Base-by-base conservation (phyloP, 2,113 vertebrate genomes). In the Struthio camelus region DNA sequence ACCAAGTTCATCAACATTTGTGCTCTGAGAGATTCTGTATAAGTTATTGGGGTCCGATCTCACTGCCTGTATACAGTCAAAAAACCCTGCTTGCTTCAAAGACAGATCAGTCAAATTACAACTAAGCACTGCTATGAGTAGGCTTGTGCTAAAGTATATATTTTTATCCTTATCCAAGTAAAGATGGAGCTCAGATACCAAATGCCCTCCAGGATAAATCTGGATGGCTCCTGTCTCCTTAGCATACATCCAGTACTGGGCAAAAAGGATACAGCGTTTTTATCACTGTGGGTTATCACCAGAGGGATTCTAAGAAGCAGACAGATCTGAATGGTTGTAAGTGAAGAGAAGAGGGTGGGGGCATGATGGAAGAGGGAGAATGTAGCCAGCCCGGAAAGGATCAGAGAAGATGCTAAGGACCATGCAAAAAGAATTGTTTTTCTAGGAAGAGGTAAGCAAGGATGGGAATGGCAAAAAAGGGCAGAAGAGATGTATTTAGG, bases 371-470 rank as follows among this genome's bases (percentile, higher is more conserved):
- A 66, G 14, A 89, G 22, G 40, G 38, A 38, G 25, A 34, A 77
- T 15, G 14, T 40, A 48, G 3, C 7, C 20, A 53, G 11, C 14
- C 28, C 56, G 14, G n/a, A 56, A 94, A 50, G n/a, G 44, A 84
- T 50, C 20, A 69, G 14, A 48, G 46, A 69, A 66, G 40, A 13
- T 64, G n/a, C 32, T 44, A 73, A 30, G 27, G 19, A 51, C 27
- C 0, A 1, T 10, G 54, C 11, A 71, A 81, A 77, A 22, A 3
- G 4, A 53, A 5, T 6, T 72, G 16, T 5, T 20, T 75, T 50
- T 50, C 3, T 50, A 59, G 81, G 36, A 27, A 58, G 19, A 94
- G 93, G 50, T 36, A 17, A 75, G 15, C 10, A 78, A 71, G 22
- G 14, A 42, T 48, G 34, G 18, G 38, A 92, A 90, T 83, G 15